Evolutionary conservation across 2,797 vertebrate genomes (phyloP), one percentile per base, ranked within the genome.

Genomic region (Gymnothorax reevesii): DNA sequence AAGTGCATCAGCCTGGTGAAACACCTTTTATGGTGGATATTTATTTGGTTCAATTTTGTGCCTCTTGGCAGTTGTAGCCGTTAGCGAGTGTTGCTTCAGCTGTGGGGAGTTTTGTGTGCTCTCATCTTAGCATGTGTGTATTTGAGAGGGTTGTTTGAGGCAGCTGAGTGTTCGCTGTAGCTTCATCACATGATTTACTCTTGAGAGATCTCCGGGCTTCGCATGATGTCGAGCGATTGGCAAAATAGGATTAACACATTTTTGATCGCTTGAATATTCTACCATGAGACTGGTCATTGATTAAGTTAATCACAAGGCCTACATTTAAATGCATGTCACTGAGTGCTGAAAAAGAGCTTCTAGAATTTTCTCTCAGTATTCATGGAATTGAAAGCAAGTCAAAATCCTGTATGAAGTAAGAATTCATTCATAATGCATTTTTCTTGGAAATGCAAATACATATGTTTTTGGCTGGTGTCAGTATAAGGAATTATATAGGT

Each of bases 11-110:
- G 87, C 87, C 90, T 89, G 87, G 88, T 84, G 83, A 90, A 91
- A 90, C 92, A 94, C 92, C 87, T 90, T 88, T 89, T 87, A 83
- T 85, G 88, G 86, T 52, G 85, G 89, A 87, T 75, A 64, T 87
- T 87, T 87, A 82, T 83, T 57, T 49, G 55, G 86, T 77, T 66
- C 73, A 84, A 73, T 66, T 49, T 54, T 79, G 55, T 25, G 49
- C 57, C 71, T 75, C 42, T 27, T 89, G 88, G 66, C 91, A 87
- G 93, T 90, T 92, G 90, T 90, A 84, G 89, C 90, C 87, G 88
- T 86, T 86, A 85, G 88, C 75, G 7, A 84, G 87, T 22, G 66
- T 88, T 83, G 84, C 59, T 88, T 84, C 83, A 82, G 85, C 86
- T 91, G 89, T 92, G 89, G 86, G 85, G 86, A 84, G 82, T 77